phyloP scores from a whole-genome alignment of 1,140 invertebrate genomes.

The Hycleus cichorii region DNA sequence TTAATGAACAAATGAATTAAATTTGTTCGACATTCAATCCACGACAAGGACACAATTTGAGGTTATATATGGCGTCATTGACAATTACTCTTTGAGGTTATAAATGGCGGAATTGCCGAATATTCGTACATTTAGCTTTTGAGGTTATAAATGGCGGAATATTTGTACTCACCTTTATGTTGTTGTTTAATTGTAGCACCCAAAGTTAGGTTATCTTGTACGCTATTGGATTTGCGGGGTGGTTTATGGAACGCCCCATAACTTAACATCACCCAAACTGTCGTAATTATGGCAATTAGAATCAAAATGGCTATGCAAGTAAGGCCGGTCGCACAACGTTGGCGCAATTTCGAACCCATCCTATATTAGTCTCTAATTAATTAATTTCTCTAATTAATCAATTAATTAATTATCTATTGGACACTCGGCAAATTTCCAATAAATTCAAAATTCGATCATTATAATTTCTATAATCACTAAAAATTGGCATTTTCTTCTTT shows the following conservation, averaged over 20 bases:
- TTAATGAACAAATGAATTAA: background rate
- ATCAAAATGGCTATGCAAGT: slow-evolving; percentile 23
- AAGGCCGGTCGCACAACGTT: slow-evolving; percentile 21
- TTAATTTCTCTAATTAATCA: background rate
- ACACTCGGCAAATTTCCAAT: slow-evolving; percentile 1
- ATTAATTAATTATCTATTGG: background rate
- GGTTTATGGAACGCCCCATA: slow-evolving; percentile 21
- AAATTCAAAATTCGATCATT: too few relatives aligned
- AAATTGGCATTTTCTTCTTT: too few relatives aligned
- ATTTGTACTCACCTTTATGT: slow-evolving; percentile 14
- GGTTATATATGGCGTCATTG: background rate
- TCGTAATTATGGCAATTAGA: slow-evolving; percentile 24
- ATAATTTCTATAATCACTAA: too few relatives aligned
- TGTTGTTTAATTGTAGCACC: background rate
- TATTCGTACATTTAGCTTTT: slow-evolving; percentile 9
- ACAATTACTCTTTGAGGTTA: background rate
- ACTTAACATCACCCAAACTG: slow-evolving; percentile 32
- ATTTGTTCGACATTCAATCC: background rate
- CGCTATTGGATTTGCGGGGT: too few relatives aligned
- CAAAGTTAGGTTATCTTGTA: background rate
- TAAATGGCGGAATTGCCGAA: background rate
- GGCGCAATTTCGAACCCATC: slow-evolving; percentile 21
- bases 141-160: background rate
- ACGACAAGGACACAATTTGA: too few relatives aligned
- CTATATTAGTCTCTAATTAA: background rate